These are phyloP conservation scores for Gavia stellata DNA, from an alignment of 2,113 vertebrate genomes.

Conservation along the genomic window DNA sequence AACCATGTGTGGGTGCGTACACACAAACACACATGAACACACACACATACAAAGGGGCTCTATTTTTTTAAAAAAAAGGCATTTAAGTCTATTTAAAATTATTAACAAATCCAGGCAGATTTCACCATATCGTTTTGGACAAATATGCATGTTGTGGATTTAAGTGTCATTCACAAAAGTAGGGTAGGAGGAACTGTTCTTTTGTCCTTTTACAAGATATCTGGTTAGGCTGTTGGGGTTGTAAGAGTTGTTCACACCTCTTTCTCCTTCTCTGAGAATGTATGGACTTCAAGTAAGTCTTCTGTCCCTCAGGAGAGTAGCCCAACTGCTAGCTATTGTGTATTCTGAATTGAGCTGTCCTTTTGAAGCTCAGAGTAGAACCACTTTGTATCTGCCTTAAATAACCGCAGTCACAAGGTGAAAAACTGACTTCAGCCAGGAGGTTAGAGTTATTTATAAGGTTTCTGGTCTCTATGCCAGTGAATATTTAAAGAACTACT, in stretches of 20 bases:
- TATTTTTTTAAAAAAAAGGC: not conserved
- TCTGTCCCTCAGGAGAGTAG: not conserved
- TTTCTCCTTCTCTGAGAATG: not conserved
- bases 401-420: not conserved
- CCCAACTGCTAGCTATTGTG: not conserved
- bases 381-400: not conserved
- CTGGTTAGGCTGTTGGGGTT: not conserved
- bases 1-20: not conserved
- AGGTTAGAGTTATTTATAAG: not conserved
- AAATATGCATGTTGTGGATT: not conserved
- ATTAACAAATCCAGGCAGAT: not conserved
- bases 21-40: not conserved
- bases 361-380: not conserved
- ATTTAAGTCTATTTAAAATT: not conserved
- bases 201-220: not conserved
- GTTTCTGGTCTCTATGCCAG: not conserved
- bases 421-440: not conserved
- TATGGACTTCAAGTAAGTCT: not conserved
- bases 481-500: not conserved
- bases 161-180: not conserved
- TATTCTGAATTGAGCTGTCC: not conserved
- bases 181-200: not conserved
- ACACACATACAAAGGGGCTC: not conserved
- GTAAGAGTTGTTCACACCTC: accelerated
- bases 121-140: not conserved